phyloP scores from a whole-genome alignment of 2,113 vertebrate species.

The Strix aluco region DNA sequence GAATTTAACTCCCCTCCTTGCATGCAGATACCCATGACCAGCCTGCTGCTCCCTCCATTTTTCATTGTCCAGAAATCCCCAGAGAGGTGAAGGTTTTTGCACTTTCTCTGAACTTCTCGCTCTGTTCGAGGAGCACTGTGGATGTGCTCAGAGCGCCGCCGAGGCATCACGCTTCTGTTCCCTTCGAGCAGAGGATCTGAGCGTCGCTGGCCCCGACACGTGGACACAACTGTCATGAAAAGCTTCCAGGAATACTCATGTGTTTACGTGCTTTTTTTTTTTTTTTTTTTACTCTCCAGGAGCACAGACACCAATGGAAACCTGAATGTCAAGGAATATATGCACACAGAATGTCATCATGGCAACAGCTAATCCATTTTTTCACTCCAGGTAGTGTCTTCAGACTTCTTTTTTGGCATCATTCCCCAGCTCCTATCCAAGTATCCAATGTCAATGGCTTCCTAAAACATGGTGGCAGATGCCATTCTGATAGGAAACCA shows the following conservation, averaged over 20 bases:
- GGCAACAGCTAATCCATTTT: background rate
- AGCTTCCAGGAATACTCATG: background rate
- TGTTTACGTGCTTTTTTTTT: no score
- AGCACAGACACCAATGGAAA: background rate
- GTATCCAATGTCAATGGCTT: background rate
- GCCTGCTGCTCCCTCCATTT: background rate
- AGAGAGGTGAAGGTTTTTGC: background rate
- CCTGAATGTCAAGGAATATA: fast-evolving
- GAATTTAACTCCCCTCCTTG: background rate
- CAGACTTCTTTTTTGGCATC: slow-evolving; percentile 3
- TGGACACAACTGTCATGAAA: fast-evolving
- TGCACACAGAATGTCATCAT: background rate
- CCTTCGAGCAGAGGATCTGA: fast-evolving
- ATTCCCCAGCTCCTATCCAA: background rate
- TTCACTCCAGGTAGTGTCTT: slow-evolving; percentile 27
- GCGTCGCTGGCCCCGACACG: background rate
- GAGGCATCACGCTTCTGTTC: background rate
- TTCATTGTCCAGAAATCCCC: background rate
- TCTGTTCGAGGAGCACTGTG: background rate
- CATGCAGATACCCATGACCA: background rate
- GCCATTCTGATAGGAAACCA: slow-evolving; percentile 44
- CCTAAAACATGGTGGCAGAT: slow-evolving; percentile 29
- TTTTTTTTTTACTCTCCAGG: background rate
- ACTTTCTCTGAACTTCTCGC: background rate
- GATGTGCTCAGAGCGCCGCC: fast-evolving